Evolutionary conservation across 2,113 vertebrate species (phyloP).

Genomic region (Eurypyga helias): DNA sequence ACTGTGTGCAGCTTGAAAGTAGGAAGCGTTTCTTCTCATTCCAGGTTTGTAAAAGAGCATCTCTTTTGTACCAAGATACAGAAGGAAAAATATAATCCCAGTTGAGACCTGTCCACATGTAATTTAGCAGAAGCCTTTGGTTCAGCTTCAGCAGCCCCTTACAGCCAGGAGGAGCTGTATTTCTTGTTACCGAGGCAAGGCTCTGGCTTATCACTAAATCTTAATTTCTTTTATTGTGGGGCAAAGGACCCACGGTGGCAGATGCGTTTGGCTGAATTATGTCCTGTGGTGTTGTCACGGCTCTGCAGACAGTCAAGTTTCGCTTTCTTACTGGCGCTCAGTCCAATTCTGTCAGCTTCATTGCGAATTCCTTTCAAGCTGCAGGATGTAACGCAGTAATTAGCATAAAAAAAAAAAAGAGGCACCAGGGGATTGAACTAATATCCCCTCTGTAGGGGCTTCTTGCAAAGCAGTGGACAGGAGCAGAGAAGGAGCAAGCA

Average conservation of each 20-base stretch:
- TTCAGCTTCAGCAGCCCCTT: not conserved
- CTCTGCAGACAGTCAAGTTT: not conserved
- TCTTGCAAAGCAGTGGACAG: not conserved
- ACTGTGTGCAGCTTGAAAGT: not conserved
- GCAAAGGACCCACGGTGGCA: not conserved
- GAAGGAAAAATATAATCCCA: not conserved
- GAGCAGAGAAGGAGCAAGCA: not conserved
- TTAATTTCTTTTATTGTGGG: not conserved
- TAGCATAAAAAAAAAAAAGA: too few species aligned
- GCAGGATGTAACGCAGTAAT: conserved; percentile 18
- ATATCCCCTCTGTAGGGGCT: conserved; percentile 2
- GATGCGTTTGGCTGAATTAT: not conserved
- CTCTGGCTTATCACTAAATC: not conserved
- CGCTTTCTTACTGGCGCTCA: not conserved
- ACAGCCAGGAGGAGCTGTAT: conserved; percentile 18
- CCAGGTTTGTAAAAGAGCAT: not conserved
- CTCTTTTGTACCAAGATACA: not conserved
- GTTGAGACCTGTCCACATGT: not conserved
- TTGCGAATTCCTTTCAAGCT: conserved; percentile 21
- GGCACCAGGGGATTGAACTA: conserved; percentile 16
- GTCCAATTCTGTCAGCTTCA: not conserved
- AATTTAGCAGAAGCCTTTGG: not conserved
- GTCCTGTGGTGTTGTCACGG: not conserved
- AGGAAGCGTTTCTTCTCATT: not conserved
- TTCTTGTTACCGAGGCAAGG: not conserved